A percentile compares a stretch with the other conserved stretches of the same genome.
phyloP scores from a whole-genome alignment of 1,140 invertebrate species.

The Ditylenchus dipsaci region DNA sequence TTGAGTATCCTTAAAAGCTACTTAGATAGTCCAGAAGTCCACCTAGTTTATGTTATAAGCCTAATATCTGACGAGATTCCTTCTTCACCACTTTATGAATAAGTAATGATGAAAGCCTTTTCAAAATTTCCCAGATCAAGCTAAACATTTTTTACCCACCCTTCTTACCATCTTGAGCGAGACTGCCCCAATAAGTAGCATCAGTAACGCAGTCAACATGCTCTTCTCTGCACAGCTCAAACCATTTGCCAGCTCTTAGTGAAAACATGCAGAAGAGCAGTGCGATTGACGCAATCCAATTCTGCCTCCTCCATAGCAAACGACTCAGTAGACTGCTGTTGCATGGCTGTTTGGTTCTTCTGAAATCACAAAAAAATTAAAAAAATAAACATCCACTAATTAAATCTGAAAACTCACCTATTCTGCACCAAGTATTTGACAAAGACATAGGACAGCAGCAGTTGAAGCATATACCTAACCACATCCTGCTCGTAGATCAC shows the following conservation, averaged over 20 bases:
- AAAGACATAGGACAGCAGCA: background rate
- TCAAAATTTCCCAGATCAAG: no score
- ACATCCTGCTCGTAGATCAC: slow-evolving; percentile 27
- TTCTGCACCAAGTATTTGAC: background rate
- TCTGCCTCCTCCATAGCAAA: background rate
- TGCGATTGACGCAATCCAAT: background rate
- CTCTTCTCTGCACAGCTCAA: slow-evolving; percentile 33
- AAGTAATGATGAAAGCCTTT: no score
- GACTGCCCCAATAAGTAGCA: no score
- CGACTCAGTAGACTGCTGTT: background rate
- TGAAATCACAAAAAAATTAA: background rate
- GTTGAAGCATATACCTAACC: slow-evolving; percentile 12
- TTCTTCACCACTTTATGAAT: no score
- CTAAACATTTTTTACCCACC: no score
- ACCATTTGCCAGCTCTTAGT: slow-evolving; percentile 22
- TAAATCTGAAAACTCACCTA: no score
- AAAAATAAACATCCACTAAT: background rate
- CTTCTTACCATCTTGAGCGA: background rate
- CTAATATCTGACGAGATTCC: no score
- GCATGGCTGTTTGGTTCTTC: background rate
- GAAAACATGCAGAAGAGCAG: background rate
- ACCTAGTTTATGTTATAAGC: no score
- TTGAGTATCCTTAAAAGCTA: no score
- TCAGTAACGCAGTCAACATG: slow-evolving; percentile 17
- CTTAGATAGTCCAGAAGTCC: no score